phyloP scores from a whole-genome alignment of 2,797 vertebrate species.

The Poecile montanus region DNA sequence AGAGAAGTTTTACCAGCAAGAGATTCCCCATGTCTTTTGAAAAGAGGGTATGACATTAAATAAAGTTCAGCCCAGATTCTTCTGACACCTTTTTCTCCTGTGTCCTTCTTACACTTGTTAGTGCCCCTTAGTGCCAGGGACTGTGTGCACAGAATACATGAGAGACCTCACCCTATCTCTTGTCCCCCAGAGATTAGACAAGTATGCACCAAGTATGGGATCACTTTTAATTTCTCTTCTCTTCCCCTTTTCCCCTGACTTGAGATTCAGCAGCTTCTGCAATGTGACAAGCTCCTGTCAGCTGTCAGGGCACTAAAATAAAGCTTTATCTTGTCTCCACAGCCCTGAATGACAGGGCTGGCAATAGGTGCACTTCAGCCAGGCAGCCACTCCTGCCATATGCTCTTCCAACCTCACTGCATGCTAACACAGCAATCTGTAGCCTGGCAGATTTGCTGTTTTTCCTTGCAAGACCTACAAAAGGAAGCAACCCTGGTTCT shows the following conservation, averaged over 20 bases:
- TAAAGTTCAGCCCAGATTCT: background rate
- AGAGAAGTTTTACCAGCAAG: background rate
- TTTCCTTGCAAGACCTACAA: slow-evolving; percentile 46
- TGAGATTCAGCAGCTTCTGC: slow-evolving; percentile 27
- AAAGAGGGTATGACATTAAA: background rate
- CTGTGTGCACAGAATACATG: background rate
- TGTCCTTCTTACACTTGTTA: background rate
- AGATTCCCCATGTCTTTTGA: background rate
- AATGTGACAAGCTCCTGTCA: slow-evolving; percentile 15
- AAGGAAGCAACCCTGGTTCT: background rate
- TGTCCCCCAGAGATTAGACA: background rate
- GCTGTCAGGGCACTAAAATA: slow-evolving; percentile 38
- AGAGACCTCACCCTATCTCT: background rate
- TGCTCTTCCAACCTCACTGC: slow-evolving; percentile 52
- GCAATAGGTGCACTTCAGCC: slow-evolving; percentile 38
- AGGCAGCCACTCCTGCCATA: slow-evolving; percentile 29
- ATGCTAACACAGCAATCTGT: slow-evolving; percentile 29
- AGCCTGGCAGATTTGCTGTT: slow-evolving; percentile 45
- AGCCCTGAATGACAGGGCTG: slow-evolving; percentile 11
- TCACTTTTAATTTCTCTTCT: slow-evolving; percentile 3
- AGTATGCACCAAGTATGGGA: background rate
- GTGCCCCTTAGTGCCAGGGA: background rate
- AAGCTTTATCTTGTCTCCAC: slow-evolving; percentile 37
- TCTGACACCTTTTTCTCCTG: background rate
- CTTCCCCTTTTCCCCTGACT: background rate